Conservation (phyloP, 2,888 invertebrate species). For the Nysson spinosus region DNA sequence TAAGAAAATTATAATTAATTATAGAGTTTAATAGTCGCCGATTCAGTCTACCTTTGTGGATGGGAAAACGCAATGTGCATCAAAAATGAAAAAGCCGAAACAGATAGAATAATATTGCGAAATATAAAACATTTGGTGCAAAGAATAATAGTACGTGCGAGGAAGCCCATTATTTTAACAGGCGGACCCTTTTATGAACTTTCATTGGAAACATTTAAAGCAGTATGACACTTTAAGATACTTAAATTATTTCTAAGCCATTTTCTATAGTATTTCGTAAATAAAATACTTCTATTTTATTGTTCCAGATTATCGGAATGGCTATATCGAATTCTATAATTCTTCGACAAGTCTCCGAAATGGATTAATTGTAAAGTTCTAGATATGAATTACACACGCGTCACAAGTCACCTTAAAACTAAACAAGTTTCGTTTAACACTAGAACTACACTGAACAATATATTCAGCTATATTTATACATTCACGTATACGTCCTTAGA, state of each 20-base stretch:
- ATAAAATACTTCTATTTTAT: not conserved
- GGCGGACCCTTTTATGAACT: slow-evolving; percentile 64
- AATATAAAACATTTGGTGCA: slow-evolving; percentile 39
- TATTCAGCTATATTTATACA: too few relatives aligned
- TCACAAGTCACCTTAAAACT: not conserved
- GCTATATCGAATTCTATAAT: slow-evolving; percentile 61
- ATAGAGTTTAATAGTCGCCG: slow-evolving; percentile 55
- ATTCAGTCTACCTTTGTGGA: slow-evolving; percentile 54
- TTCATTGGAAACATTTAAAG: slow-evolving; percentile 58
- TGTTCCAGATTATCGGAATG: slow-evolving; percentile 51
- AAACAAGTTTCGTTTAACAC: too few relatives aligned
- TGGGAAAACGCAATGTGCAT: slow-evolving; percentile 48
- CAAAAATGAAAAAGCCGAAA: not conserved
- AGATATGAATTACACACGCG: not conserved
- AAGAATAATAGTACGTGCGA: slow-evolving; percentile 50
- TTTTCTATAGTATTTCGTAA: not conserved
- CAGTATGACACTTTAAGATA: slow-evolving; percentile 54
- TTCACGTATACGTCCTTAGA: too few relatives aligned
- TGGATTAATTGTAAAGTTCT: too few relatives aligned
- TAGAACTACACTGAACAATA: too few relatives aligned
- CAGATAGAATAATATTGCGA: not conserved
- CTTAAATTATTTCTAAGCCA: too few relatives aligned
- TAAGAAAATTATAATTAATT: slow-evolving; percentile 5
- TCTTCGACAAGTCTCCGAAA: slow-evolving; percentile 51
- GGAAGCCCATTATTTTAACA: slow-evolving; percentile 55